Evolutionary conservation across 2,888 invertebrate genomes (phyloP), one percentile per base, ranked within the genome.

Genomic region (Pinctada fucata): DNA sequence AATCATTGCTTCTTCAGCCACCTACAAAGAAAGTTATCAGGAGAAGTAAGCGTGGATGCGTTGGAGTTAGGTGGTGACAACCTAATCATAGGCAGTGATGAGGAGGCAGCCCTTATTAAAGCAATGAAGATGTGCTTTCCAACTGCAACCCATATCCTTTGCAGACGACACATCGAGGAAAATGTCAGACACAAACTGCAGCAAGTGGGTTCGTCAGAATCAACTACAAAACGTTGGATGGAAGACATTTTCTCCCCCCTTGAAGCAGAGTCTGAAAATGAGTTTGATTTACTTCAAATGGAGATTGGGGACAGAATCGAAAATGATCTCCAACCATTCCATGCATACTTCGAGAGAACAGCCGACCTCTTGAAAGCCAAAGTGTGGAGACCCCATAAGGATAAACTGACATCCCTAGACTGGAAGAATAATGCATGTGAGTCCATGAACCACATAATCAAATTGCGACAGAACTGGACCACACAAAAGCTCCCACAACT

Each of bases 361-460:
- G 49, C 51, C 49, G 31, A 70, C 6, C 70, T 70, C n/a, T 47
- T 70, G 13, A 6, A 45, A 5, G 31, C 49, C 6, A n/a, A 51
- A 4, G 50, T 70, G 3, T 70, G 49, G 50, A 49, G 6, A 16
- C 51, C 51, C 4, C 70, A 50, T 45, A 48, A 73, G 50, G 49
- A 65, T 8, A n/a, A 64, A n/a, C 49, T 31, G 5, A 58, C 65
- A 6, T 47, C 48, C 5, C 58, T 64, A 10, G 13, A 58, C n/a
- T 65, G 64, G 64, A 65, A 63, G 10, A 73, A 73, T 16, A 73
- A 65, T 49, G 47, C 64, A 10, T 72, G 58, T 8, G 72, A 72
- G 16, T 73, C 73, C 2, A 73, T 73, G 73, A 73, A 73, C n/a
- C 52, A 73, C 48, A 64, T 63, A n/a, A 3, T 73, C 45, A 73